Evolutionary conservation across 1,140 invertebrate species (phyloP).

Genomic region (Danaus plexippus): DNA sequence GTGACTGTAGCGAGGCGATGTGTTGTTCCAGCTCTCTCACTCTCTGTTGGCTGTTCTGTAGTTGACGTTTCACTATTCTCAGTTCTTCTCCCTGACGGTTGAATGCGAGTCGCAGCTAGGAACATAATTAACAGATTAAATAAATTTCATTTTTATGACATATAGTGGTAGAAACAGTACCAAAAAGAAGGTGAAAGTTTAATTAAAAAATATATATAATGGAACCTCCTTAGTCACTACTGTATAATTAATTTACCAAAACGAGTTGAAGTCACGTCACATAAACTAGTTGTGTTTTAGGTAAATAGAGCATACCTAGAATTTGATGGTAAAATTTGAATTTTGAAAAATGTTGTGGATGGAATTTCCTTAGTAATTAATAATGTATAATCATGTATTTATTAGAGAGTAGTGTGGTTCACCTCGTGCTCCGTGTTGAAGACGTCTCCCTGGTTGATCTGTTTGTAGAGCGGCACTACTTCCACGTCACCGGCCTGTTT

Average conservation of each 20-base stretch:
- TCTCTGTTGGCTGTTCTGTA: slow-evolving; percentile 81
- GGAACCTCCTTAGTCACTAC: no score
- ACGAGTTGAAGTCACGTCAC: no score
- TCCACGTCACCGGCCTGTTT: slow-evolving; percentile 67
- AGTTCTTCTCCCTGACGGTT: slow-evolving; percentile 85
- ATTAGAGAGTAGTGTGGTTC: no score
- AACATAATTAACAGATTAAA: slow-evolving; percentile 15
- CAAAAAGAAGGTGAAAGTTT: not conserved
- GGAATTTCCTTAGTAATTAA: no score
- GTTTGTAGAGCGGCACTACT: slow-evolving; percentile 72
- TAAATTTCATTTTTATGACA: no score
- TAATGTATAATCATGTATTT: no score
- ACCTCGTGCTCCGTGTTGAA: slow-evolving; percentile 74
- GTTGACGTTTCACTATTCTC: slow-evolving; percentile 79
- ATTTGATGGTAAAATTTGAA: no score
- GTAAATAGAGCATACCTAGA: no score
- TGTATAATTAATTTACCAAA: no score
- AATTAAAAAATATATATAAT: no score
- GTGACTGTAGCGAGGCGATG: slow-evolving; percentile 74
- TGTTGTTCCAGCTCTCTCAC: slow-evolving; percentile 85
- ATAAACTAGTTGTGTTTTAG: no score
- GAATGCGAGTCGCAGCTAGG: slow-evolving; percentile 81
- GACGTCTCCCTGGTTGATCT: slow-evolving; percentile 73
- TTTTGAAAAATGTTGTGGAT: no score
- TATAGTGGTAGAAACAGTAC: not conserved